phyloP scores from a whole-genome alignment of 2,888 invertebrate species.

The Morinoia aosen region DNA sequence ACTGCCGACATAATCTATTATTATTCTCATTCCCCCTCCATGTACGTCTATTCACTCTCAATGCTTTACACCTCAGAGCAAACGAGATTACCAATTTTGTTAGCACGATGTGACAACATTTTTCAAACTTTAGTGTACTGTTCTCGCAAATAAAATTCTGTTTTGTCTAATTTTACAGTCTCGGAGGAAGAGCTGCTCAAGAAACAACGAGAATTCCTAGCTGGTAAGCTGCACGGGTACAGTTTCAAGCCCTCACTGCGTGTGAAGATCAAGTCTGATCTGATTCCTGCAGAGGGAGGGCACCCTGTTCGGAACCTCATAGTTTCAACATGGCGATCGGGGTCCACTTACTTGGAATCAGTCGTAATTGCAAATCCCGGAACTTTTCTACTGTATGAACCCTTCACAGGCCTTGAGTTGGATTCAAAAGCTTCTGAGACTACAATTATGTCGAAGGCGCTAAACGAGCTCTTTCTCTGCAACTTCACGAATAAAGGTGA shows the following conservation, averaged over 20 bases:
- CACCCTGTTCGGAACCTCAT: constrained; percentile 83
- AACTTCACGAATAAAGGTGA: neutral
- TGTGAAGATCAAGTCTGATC: constrained; percentile 72
- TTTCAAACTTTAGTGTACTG: too few species aligned
- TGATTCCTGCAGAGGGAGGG: constrained; percentile 81
- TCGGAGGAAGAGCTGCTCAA: neutral
- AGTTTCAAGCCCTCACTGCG: neutral
- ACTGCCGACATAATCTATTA: too few species aligned
- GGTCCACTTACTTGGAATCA: constrained; percentile 83
- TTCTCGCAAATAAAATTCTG: neutral
- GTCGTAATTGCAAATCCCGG: neutral
- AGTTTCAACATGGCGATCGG: constrained; percentile 92
- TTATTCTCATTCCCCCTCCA: too few species aligned
- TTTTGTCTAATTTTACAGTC: neutral
- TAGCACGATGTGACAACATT: too few species aligned
- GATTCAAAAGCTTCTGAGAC: neutral
- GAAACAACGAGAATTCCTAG: neutral
- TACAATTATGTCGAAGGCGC: neutral
- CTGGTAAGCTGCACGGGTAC: neutral
- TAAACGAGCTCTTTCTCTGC: neutral
- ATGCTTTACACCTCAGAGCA: too few species aligned
- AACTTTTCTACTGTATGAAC: neutral
- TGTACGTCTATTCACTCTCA: too few species aligned
- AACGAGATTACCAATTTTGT: too few species aligned
- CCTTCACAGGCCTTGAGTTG: neutral